Conservation (phyloP, 64 coral and sea anemone genomes). For the Pocillopora verrucosa region DNA sequence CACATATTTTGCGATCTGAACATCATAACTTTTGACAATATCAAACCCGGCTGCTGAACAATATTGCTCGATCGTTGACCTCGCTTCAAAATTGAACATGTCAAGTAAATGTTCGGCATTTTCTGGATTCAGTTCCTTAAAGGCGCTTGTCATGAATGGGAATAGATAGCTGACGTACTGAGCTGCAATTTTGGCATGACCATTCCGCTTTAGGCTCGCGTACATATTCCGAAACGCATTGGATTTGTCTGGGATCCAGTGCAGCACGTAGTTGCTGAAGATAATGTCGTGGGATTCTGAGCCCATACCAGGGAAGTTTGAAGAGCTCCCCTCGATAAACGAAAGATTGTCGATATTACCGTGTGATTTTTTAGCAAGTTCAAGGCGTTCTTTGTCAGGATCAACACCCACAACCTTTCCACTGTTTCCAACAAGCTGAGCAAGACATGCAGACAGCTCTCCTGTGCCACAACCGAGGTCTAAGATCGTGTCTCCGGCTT, state of each 20-base stretch:
- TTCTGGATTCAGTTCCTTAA: not conserved
- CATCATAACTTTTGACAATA: not conserved
- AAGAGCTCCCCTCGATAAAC: slow-evolving; percentile 1
- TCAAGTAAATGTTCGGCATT: not conserved
- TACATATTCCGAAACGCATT: slow-evolving; percentile 20
- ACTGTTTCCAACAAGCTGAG: slow-evolving; percentile 4
- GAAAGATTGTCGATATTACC: slow-evolving; percentile 21
- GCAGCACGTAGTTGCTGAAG: slow-evolving; percentile 33
- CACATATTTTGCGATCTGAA: not conserved
- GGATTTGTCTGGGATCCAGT: slow-evolving; percentile 41
- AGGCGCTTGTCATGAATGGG: not conserved
- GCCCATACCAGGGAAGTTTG: not conserved
- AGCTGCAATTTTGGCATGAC: not conserved
- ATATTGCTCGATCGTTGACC: not conserved
- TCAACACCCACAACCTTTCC: slow-evolving; percentile 42
- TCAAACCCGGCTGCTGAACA: not conserved
- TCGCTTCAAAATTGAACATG: not conserved
- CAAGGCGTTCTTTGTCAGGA: slow-evolving; percentile 25
- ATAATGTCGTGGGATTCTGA: not conserved
- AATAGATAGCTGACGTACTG: not conserved
- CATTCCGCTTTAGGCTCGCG: not conserved
- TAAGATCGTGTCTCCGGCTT: slow-evolving; percentile 31
- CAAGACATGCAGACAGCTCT: slow-evolving; percentile 16
- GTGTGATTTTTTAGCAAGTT: not conserved
- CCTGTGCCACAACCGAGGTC: slow-evolving; percentile 66